Conservation (phyloP, 2,113 vertebrate species). For the Pygoscelis antarcticus region DNA sequence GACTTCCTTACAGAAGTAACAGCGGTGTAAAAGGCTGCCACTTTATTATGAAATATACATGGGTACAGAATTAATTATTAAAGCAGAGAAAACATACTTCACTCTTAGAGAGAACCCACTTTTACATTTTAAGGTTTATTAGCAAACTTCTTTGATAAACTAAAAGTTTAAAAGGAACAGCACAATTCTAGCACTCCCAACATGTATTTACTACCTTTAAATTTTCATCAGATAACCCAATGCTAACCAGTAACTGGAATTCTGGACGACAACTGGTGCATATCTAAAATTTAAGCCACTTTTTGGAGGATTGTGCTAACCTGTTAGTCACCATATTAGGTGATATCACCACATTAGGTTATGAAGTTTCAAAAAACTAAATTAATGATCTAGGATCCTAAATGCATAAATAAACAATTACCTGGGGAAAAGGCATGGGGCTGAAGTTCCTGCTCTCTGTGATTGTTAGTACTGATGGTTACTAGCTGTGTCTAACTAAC, state of each 20-base stretch:
- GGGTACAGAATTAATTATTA: slow-evolving; percentile 27
- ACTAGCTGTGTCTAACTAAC: background rate
- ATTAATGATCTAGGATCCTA: background rate
- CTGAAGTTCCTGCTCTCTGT: background rate
- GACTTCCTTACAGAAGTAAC: background rate
- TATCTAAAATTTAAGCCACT: background rate
- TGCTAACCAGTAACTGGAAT: background rate
- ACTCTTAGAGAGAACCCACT: background rate
- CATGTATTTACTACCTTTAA: background rate
- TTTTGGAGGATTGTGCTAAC: background rate
- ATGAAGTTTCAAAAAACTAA: background rate
- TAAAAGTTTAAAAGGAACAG: background rate
- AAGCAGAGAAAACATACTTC: slow-evolving; percentile 5
- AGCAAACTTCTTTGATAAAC: background rate
- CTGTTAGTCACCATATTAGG: background rate
- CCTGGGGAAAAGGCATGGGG: background rate
- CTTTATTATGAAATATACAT: slow-evolving; percentile 25
- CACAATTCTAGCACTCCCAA: background rate
- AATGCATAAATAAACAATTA: background rate
- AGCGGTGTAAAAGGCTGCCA: background rate
- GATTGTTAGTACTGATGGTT: background rate
- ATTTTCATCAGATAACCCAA: background rate
- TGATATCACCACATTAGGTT: background rate
- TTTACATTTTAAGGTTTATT: background rate
- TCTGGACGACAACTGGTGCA: background rate